A percentile compares a stretch with the other conserved stretches of the same genome.
These are phyloP conservation scores for Mormyrus lacerda DNA, from an alignment of 2,113 vertebrate species.

Conservation along the genomic window DNA sequence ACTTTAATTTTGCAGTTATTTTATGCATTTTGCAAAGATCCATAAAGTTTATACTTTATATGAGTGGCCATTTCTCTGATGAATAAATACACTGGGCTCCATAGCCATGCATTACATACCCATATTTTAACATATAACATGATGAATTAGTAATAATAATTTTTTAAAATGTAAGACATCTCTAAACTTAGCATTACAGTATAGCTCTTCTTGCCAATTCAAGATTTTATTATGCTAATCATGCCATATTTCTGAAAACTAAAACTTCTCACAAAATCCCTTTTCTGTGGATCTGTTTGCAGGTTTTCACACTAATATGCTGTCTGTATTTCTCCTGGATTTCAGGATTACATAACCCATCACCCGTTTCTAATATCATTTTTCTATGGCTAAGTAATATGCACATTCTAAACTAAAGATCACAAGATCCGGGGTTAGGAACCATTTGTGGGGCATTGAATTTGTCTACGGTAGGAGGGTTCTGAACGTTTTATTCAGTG, in stretches of 20 bases:
- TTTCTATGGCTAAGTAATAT: not conserved
- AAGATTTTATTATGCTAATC: not conserved
- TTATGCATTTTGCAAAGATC: too few relatives aligned
- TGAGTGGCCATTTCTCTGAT: not conserved
- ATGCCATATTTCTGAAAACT: not conserved
- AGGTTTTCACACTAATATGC: not conserved
- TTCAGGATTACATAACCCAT: not conserved
- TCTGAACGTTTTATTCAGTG: not conserved
- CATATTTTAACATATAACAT: not conserved
- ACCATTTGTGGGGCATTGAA: not conserved
- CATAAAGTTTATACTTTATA: not conserved
- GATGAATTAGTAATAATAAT: not conserved
- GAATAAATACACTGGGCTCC: not conserved
- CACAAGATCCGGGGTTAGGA: not conserved
- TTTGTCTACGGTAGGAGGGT: not conserved
- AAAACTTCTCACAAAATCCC: not conserved
- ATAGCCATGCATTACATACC: not conserved
- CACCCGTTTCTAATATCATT: not conserved
- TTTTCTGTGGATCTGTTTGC: not conserved
- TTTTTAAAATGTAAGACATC: not conserved
- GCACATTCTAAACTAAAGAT: not conserved
- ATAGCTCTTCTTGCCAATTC: not conserved
- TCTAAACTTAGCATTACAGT: too few relatives aligned
- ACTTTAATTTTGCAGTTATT: too few relatives aligned
- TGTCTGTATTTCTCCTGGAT: too few relatives aligned